Evolutionary conservation across 2,113 vertebrate species (phyloP).

Genomic region (Gavialis gangeticus): DNA sequence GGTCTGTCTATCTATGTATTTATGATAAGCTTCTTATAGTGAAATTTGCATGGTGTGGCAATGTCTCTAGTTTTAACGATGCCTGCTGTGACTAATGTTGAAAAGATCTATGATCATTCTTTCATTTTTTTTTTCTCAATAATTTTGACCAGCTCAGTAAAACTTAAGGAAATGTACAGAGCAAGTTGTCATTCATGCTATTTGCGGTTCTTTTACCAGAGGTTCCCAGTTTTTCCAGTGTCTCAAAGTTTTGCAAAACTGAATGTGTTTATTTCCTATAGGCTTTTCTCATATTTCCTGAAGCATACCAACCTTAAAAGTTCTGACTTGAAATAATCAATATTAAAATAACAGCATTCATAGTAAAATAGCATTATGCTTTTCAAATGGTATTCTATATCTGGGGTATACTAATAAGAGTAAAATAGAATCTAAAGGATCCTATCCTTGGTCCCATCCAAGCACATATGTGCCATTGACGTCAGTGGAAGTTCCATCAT

Average conservation of each 20-base stretch:
- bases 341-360: neutral
- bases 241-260: neutral
- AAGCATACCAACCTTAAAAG: slow-evolving; percentile 33
- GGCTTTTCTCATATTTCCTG: slow-evolving; percentile 13
- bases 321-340: slow-evolving; percentile 37
- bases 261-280: neutral
- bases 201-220: neutral
- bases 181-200: neutral
- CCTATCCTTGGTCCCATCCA: neutral
- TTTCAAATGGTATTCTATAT: slow-evolving; percentile 26
- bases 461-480: slow-evolving; percentile 55
- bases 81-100: neutral
- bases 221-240: neutral
- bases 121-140: neutral
- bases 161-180: neutral
- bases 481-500: slow-evolving; percentile 38
- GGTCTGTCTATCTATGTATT: neutral
- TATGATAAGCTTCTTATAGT: neutral
- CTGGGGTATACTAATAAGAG: neutral
- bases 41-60: neutral
- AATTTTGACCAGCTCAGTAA: neutral
- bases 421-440: slow-evolving; percentile 14
- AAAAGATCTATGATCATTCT: neutral
- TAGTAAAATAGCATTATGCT: neutral
- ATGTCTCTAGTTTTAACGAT: neutral